Evolutionary conservation across 2,797 vertebrate species (phyloP), one percentile per base, ranked within the genome.

Genomic region (Dendrocincla tyrannina): DNA sequence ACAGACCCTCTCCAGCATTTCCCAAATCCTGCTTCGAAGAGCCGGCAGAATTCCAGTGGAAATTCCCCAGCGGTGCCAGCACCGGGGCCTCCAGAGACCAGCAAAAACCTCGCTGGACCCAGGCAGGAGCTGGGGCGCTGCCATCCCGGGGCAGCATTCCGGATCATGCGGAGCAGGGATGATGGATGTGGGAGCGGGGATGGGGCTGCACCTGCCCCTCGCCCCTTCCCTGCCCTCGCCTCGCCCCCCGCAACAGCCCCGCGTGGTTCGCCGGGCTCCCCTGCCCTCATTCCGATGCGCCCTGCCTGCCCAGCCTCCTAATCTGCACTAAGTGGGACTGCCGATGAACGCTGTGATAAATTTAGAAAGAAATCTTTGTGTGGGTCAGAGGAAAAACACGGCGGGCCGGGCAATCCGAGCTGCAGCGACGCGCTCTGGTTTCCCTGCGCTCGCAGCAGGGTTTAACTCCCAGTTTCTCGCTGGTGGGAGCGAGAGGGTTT

Each of bases 291-390:
- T 86, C 12, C 59, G 41, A 44, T 27, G 78, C 80, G 83, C 74
- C 67, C 78, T 62, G 93, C 93, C 91, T 5, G 92, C 85, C 90
- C 63, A 2, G 89, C 74, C 83, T 72, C 62, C 28, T 73, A 39
- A 91, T 62, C 91, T 85, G 92, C 77, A 0, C 89, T 42, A 35
- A 93, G 81, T 47, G 92, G 94, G 77, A 69, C 92, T 66, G 96
- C 82, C 32, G 85, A 95, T 89, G 85, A 46, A 7, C 14, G 49
- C 82, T 0, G 93, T 1, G 95, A 95, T 95, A 96, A 95, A 96
- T 95, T 89, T 95, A 96, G 96, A 95, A 95, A 95, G 95, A 91
- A 92, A 95, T 91, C 96, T 95, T 92, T 93, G 95, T 96, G 93
- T 20, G 93, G 95, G 86, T 96, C 93, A 94, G 92, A 96, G 88